These are phyloP conservation scores for Meteorus colon DNA, from an alignment of 2,888 invertebrate genomes.

Conservation along the genomic window DNA sequence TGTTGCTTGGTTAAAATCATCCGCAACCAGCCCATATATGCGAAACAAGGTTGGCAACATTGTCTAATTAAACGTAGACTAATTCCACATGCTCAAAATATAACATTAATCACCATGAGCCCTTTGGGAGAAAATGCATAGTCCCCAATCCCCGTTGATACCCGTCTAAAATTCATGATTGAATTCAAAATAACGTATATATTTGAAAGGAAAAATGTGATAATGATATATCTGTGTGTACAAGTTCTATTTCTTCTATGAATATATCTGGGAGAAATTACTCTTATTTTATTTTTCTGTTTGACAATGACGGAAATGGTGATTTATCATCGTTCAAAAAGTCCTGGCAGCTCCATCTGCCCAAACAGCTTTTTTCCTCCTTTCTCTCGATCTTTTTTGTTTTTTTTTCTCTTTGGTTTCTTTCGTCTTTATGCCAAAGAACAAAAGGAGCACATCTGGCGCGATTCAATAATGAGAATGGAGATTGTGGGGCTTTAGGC, in stretches of 20 bases:
- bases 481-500: conserved; percentile 13
- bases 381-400: conserved; percentile 16
- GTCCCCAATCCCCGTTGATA: neutral
- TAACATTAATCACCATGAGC: conserved; percentile 15
- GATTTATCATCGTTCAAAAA: conserved; percentile 35
- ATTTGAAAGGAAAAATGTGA: neutral
- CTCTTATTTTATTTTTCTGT: conserved; percentile 5
- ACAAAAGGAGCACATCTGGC: conserved; percentile 46
- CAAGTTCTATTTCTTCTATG: conserved; percentile 21
- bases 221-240: neutral
- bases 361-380: conserved; percentile 18
- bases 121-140: neutral
- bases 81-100: neutral
- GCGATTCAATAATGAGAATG: conserved; percentile 46
- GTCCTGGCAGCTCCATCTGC: conserved; percentile 45
- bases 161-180: neutral
- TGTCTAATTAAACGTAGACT: conserved; percentile 22
- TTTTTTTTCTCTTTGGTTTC: conserved; percentile 11
- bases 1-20: conserved; percentile 35
- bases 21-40: neutral
- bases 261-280: conserved; percentile 27
- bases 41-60: conserved; percentile 2
- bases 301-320: conserved; percentile 36
- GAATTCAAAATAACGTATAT: neutral
- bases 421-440: conserved; percentile 31